Conservation (phyloP, 2,888 invertebrate species). For the Melinopterus prodromus region DNA sequence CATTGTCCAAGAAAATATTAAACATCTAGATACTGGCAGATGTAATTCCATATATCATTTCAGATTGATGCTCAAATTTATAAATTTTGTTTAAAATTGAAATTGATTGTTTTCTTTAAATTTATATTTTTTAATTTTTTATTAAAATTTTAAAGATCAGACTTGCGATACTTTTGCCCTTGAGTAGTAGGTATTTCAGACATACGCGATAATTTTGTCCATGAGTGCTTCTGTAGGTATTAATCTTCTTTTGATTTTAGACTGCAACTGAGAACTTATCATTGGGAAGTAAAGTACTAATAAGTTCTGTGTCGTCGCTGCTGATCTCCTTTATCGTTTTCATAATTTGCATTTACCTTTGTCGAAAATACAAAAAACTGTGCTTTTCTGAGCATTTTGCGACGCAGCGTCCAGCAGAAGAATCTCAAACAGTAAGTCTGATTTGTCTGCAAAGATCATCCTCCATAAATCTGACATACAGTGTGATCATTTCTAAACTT, state of each 20-base stretch:
- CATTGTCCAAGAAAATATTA: too few species aligned
- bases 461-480: too few species aligned
- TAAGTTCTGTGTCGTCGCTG: constrained; percentile 62
- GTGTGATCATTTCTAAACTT: too few species aligned
- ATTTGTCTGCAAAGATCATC: too few species aligned
- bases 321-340: constrained; percentile 61
- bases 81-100: too few species aligned
- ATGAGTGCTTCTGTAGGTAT: too few species aligned
- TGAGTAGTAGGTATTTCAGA: background rate
- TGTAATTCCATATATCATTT: too few species aligned
- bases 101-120: background rate
- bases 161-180: background rate
- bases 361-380: constrained; percentile 61
- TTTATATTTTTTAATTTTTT: too few species aligned
- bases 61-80: too few species aligned
- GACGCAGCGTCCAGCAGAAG: constrained; percentile 48
- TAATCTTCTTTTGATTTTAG: background rate
- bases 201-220: background rate
- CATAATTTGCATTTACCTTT: constrained; percentile 62
- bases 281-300: constrained; percentile 58
- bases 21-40: too few species aligned
- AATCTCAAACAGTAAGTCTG: constrained; percentile 32
- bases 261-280: constrained; percentile 26
- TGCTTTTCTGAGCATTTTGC: constrained; percentile 63
- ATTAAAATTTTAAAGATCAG: background rate